These are phyloP conservation scores for Hololepta plana DNA, from an alignment of 2,888 invertebrate genomes.

Conservation along the genomic window DNA sequence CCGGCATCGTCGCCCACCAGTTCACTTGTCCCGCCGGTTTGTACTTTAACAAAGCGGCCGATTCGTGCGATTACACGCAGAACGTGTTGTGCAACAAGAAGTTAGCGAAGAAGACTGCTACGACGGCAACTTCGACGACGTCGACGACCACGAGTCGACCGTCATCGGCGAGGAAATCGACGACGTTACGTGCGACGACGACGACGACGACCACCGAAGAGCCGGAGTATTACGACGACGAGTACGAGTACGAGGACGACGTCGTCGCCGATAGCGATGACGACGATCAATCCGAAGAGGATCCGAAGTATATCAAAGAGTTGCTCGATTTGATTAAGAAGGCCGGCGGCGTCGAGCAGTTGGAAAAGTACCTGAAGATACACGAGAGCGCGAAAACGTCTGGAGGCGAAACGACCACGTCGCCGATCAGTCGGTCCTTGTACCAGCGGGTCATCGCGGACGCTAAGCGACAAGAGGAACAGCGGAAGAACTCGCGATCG, in stretches of 20 bases:
- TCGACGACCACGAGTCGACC: slow-evolving; percentile 25
- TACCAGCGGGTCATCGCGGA: slow-evolving; percentile 51
- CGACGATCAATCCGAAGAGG: slow-evolving; percentile 38
- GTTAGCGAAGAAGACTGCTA: slow-evolving; percentile 29
- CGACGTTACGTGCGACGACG: slow-evolving; percentile 28
- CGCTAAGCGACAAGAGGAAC: slow-evolving; percentile 11
- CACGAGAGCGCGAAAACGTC: slow-evolving; percentile 34
- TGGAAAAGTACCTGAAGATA: slow-evolving; percentile 56
- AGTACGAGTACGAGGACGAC: slow-evolving; percentile 33
- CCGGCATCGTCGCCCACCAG: slow-evolving; percentile 80
- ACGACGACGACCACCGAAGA: slow-evolving; percentile 20
- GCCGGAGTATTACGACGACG: slow-evolving; percentile 24
- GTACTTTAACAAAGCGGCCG: slow-evolving; percentile 79
- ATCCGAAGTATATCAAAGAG: slow-evolving; percentile 65
- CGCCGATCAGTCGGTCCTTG: slow-evolving; percentile 53
- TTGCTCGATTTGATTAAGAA: slow-evolving; percentile 68
- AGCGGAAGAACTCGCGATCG: slow-evolving; percentile 2
- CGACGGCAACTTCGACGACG: slow-evolving; percentile 29
- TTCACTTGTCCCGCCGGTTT: slow-evolving; percentile 85
- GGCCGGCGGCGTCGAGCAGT: slow-evolving; percentile 71
- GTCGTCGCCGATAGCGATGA: slow-evolving; percentile 28
- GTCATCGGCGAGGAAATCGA: slow-evolving; percentile 27
- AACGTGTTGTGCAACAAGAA: slow-evolving; percentile 67
- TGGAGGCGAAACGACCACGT: slow-evolving; percentile 36
- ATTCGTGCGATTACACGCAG: slow-evolving; percentile 81